phyloP scores from a whole-genome alignment of 2,797 vertebrate genomes.

The Tadarida brasiliensis region DNA sequence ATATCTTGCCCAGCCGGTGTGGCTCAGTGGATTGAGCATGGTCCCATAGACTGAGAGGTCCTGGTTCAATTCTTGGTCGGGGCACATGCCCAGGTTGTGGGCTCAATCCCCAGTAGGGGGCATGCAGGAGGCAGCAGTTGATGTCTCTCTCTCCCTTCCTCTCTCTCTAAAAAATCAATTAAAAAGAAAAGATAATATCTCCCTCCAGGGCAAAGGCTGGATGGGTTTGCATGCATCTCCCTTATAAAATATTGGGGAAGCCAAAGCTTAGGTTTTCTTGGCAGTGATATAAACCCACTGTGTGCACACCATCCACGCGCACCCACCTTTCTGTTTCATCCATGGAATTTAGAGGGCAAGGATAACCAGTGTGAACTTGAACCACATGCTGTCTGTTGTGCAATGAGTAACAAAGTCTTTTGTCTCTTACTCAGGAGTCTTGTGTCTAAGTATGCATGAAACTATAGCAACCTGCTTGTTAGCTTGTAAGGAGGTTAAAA shows the following conservation, averaged over 20 bases:
- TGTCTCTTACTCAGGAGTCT: background rate
- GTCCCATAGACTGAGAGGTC: too few relatives aligned
- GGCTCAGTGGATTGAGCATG: too few relatives aligned
- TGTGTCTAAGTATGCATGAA: background rate
- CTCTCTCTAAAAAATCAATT: too few relatives aligned
- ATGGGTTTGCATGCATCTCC: background rate
- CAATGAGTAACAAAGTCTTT: background rate
- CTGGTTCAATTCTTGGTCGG: too few relatives aligned
- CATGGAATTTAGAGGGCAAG: background rate
- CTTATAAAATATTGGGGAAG: background rate
- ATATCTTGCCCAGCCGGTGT: too few relatives aligned
- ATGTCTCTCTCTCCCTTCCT: too few relatives aligned
- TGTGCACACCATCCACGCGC: too few relatives aligned
- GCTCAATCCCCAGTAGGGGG: too few relatives aligned
- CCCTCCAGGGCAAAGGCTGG: background rate
- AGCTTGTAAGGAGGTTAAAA: background rate
- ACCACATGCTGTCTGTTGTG: background rate
- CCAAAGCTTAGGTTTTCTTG: background rate
- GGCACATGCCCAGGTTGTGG: too few relatives aligned
- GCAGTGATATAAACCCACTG: background rate
- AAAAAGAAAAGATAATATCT: background rate
- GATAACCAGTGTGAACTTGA: background rate
- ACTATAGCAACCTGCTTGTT: background rate
- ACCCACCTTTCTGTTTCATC: background rate
- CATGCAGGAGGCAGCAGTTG: too few relatives aligned